These are phyloP conservation scores for Carassius carassius DNA, from an alignment of 2,113 vertebrate genomes.

Conservation along the genomic window DNA sequence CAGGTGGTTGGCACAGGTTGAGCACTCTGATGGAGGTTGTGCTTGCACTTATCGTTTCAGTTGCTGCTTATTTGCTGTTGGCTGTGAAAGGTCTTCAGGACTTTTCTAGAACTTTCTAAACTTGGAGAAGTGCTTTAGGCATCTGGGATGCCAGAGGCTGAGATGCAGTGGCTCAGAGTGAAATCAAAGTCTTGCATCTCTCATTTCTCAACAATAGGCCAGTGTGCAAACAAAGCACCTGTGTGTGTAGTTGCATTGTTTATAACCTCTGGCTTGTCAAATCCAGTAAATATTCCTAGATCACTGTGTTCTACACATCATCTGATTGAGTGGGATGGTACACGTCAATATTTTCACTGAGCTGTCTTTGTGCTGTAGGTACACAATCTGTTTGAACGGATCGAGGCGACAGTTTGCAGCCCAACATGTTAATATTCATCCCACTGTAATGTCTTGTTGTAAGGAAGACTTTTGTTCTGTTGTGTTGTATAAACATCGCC, in stretches of 20 bases:
- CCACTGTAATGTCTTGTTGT: conserved; percentile 41
- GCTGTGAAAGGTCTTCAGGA: not conserved
- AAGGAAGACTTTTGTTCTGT: conserved; percentile 41
- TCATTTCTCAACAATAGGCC: conserved; percentile 21
- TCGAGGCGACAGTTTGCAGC: not conserved
- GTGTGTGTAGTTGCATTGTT: conserved; percentile 3
- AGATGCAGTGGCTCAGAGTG: conserved; percentile 14
- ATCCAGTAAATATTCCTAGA: conserved; percentile 5
- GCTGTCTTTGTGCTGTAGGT: conserved; percentile 37
- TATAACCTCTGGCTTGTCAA: conserved; percentile 20
- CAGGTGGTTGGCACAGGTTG: not conserved
- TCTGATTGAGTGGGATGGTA: conserved; percentile 35
- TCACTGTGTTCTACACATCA: conserved; percentile 26
- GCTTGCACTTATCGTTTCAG: conserved; percentile 13
- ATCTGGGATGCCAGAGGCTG: conserved; percentile 27
- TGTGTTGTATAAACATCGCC: not conserved
- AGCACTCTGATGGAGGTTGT: not conserved
- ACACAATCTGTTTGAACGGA: conserved; percentile 21
- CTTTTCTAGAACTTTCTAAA: conserved; percentile 34
- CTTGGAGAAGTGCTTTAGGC: conserved; percentile 2
- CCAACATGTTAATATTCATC: conserved; percentile 40
- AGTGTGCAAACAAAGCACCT: conserved; percentile 27
- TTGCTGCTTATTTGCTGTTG: not conserved
- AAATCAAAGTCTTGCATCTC: conserved; percentile 26
- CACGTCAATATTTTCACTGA: conserved; percentile 26